phyloP scores from a whole-genome alignment of 1,140 invertebrate species.

The Heliconius nattereri region DNA sequence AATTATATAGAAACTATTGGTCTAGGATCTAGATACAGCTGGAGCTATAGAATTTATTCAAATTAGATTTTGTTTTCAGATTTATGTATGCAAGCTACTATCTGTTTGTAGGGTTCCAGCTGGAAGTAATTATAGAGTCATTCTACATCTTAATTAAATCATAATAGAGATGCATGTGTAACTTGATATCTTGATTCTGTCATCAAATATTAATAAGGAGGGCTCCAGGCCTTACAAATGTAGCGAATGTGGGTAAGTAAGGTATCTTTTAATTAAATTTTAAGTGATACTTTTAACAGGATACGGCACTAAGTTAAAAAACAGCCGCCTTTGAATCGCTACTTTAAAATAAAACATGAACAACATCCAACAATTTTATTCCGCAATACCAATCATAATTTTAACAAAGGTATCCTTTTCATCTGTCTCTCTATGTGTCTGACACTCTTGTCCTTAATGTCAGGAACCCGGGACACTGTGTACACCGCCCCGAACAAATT shows the following conservation, averaged over 20 bases:
- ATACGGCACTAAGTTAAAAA: too few relatives aligned
- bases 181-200: slow-evolving; percentile 30
- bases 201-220: slow-evolving; percentile 65
- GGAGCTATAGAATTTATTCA: not conserved
- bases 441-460: slow-evolving; percentile 55
- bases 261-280: slow-evolving; percentile 57
- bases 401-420: slow-evolving; percentile 57
- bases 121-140: too few relatives aligned
- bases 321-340: too few relatives aligned
- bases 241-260: slow-evolving; percentile 66
- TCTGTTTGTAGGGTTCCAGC: too few relatives aligned
- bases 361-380: not conserved
- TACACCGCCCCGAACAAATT: slow-evolving; percentile 66
- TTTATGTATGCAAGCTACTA: not conserved
- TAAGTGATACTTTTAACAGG: too few relatives aligned
- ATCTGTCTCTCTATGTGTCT: slow-evolving; percentile 65
- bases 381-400: slow-evolving; percentile 40
- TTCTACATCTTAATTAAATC: not conserved
- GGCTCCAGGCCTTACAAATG: slow-evolving; percentile 70
- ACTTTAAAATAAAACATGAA: not conserved
- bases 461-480: slow-evolving; percentile 51
- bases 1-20: not conserved
- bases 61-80: not conserved
- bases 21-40: not conserved
- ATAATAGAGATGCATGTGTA: not conserved